phyloP scores from a whole-genome alignment of 37 sponge, comb jelly and placozoan genomes.

The Lycopodina hypogea region DNA sequence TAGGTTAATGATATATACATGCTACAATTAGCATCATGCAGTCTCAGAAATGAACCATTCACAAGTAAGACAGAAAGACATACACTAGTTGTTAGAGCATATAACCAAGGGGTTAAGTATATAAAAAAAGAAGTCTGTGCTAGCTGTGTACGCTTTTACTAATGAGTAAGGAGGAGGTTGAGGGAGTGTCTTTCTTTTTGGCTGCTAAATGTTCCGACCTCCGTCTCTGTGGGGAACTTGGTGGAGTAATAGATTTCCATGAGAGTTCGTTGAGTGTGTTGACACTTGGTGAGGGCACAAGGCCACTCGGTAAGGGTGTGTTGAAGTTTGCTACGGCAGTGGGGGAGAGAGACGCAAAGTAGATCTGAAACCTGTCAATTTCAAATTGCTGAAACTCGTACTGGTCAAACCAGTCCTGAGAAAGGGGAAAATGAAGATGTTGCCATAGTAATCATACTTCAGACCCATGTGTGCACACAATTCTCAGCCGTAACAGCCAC shows the following conservation, averaged over 20 bases:
- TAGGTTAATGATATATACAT: too few species aligned
- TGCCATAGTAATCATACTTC: too few species aligned
- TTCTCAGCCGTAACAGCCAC: not conserved
- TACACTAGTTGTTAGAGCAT: too few species aligned
- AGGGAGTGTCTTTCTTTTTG: too few species aligned
- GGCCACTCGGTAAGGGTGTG: constrained; percentile 66
- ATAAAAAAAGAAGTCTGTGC: too few species aligned
- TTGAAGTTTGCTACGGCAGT: constrained; percentile 41
- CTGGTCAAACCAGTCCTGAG: constrained; percentile 80
- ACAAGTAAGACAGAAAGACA: too few species aligned
- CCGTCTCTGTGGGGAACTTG: not conserved
- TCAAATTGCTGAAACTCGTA: constrained; percentile 75
- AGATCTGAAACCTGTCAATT: constrained; percentile 63
- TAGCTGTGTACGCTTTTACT: too few species aligned
- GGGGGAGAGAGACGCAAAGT: constrained; percentile 43
- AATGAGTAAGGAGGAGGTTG: too few species aligned
- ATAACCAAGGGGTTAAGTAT: too few species aligned
- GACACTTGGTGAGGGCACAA: constrained; percentile 73
- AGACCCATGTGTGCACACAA: not conserved
- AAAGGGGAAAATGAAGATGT: not conserved
- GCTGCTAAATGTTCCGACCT: not conserved
- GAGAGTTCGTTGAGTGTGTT: constrained; percentile 45
- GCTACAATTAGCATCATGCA: too few species aligned
- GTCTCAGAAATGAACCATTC: too few species aligned
- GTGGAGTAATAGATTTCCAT: constrained; percentile 3